These are phyloP conservation scores for Drosophila seclusa DNA, from an alignment of 2,888 invertebrate genomes.

Conservation along the genomic window DNA sequence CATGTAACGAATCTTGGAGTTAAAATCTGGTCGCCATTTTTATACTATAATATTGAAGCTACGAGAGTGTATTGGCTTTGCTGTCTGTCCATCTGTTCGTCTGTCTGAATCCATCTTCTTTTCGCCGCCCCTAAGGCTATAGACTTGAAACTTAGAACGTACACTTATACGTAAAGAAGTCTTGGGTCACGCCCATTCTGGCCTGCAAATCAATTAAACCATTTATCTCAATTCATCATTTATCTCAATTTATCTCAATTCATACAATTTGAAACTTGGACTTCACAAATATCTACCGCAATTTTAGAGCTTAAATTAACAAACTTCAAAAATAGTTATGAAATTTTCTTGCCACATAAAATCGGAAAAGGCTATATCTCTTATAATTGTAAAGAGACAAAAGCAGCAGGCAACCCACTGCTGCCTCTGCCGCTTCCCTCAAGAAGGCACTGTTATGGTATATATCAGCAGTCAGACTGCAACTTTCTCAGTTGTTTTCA, in stretches of 20 bases:
- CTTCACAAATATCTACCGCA: too few relatives aligned
- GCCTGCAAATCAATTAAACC: too few relatives aligned
- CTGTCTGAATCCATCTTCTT: too few relatives aligned
- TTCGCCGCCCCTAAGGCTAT: too few relatives aligned
- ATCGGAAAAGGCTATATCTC: not conserved
- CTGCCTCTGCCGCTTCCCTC: not conserved
- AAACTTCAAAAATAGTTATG: not conserved
- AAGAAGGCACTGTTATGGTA: not conserved
- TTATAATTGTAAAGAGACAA: not conserved
- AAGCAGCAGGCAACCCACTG: not conserved
- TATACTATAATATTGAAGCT: not conserved
- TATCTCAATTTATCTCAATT: too few relatives aligned
- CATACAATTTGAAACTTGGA: too few relatives aligned
- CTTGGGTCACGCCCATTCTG: not conserved
- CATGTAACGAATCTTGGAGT: not conserved
- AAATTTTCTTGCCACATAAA: too few relatives aligned
- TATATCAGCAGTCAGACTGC: not conserved
- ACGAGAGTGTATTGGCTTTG: not conserved
- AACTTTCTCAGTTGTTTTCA: not conserved
- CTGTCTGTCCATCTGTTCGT: not conserved
- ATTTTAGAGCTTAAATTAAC: not conserved
- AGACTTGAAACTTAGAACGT: too few relatives aligned
- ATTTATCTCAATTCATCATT: too few relatives aligned
- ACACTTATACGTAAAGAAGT: not conserved
- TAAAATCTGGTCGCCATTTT: not conserved